phyloP scores from a whole-genome alignment of 2,797 vertebrate species.

The Phataginus tricuspis region DNA sequence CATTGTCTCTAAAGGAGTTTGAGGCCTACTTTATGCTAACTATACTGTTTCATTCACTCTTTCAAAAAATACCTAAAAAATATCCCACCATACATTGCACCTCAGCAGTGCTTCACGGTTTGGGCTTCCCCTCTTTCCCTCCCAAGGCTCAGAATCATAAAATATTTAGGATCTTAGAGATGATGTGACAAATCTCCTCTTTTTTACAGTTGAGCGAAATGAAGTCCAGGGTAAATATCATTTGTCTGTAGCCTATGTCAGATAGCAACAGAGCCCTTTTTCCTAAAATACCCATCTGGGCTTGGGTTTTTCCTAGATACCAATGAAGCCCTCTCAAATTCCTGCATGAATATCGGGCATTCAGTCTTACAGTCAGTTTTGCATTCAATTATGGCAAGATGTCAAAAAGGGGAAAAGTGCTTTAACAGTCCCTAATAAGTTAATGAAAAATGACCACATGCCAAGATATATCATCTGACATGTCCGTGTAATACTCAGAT shows the following conservation, averaged over 20 bases:
- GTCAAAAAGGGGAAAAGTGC: conserved; percentile 50
- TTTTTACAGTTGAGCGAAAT: conserved; percentile 31
- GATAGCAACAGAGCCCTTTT: neutral
- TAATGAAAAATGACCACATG: conserved; percentile 78
- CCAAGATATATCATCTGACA: conserved; percentile 68
- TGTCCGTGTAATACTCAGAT: conserved; percentile 67
- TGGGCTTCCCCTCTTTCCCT: neutral
- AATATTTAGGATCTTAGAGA: neutral
- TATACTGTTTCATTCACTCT: conserved; percentile 18
- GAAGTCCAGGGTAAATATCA: neutral
- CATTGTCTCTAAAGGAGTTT: neutral
- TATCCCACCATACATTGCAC: neutral
- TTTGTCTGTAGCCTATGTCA: neutral
- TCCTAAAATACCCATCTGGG: neutral
- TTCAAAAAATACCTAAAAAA: conserved; percentile 40
- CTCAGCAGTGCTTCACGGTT: neutral
- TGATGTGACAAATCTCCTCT: neutral
- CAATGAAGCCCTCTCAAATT: neutral
- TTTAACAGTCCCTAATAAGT: conserved; percentile 66
- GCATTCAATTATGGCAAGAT: conserved; percentile 61
- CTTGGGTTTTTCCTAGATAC: neutral
- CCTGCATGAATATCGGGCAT: conserved; percentile 14
- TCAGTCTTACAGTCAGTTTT: conserved; percentile 55
- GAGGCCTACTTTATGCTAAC: neutral
- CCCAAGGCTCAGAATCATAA: conserved; percentile 23